Evolutionary conservation across 2,888 invertebrate genomes (phyloP).

Genomic region (Lycia hirtaria): DNA sequence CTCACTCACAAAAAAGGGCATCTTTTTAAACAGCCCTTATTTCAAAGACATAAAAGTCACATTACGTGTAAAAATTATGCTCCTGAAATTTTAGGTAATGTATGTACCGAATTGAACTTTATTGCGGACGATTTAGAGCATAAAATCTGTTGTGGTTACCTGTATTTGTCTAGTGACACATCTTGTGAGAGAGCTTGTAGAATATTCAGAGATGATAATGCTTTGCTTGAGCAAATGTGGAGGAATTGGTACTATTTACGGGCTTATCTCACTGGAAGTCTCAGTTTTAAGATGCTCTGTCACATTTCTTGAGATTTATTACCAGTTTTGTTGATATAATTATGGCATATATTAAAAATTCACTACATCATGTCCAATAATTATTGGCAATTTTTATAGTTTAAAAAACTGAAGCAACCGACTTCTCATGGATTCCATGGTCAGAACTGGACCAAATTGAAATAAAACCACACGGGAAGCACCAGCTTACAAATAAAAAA

Average conservation of each 20-base stretch:
- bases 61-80: constrained; percentile 39
- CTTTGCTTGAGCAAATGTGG: constrained; percentile 28
- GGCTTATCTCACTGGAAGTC: constrained; percentile 3
- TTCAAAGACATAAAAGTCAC: constrained; percentile 38
- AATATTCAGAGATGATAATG: constrained; percentile 41
- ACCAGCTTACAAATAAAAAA: too few species aligned
- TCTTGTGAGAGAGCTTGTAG: constrained; percentile 29
- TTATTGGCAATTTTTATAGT: too few species aligned
- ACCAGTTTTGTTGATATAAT: too few species aligned
- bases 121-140: constrained; percentile 5
- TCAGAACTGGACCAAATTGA: too few species aligned
- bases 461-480: too few species aligned
- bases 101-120: constrained; percentile 20
- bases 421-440: too few species aligned
- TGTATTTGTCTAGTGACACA: constrained; percentile 25
- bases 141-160: constrained; percentile 13
- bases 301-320: not conserved
- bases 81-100: constrained; percentile 22
- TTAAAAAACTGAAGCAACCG: too few species aligned
- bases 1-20: constrained; percentile 27
- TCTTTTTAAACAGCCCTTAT: constrained; percentile 35
- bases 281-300: not conserved
- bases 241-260: constrained; percentile 21
- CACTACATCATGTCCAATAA: too few species aligned
- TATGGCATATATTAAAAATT: too few species aligned